Base-by-base conservation (phyloP, 2,797 vertebrate genomes). In the Epinephelus coioides region DNA sequence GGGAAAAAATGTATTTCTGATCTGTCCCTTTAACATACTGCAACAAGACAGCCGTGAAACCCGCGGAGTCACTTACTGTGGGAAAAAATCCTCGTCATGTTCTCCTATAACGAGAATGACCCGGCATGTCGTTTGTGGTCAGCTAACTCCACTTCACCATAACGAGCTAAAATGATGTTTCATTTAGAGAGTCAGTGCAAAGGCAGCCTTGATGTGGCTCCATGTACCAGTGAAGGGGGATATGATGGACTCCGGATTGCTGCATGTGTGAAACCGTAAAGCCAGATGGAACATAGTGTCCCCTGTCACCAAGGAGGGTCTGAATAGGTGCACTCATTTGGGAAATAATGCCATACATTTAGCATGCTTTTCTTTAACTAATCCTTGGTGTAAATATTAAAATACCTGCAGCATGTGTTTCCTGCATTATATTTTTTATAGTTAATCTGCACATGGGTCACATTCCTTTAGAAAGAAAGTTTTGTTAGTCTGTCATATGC, bases 101-200 rank as follows among this genome's bases (percentile, higher is more conserved):
- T 88, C 81, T 71, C 76, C 70, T 73, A 64, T 76, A 68, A 65
- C 3, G 55, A 65, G 49, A 76, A 71, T 74, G 71, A 82, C 79
- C 82, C 30, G 12, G n/a, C 73, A 50, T 86, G 77, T 53, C 40
- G 46, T 81, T 87, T 88, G 88, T 73, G 93, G 91, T 88, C 79
- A 68, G 70, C 79, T 49, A 72, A 63, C 81, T 82, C 62, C 21
- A 34, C 86, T 77, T 85, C 67, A 54, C 71, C 75, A 51, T 85
- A 89, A 90, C 51, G 62, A 88, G 76, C 79, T 73, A 38, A 72
- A 88, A 90, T 79, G 43, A 86, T 86, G 84, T 89, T 91, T 91
- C 75, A 83, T 84, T 90, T 84, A 77, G 47, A 78, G 57, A 86
- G 82, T 70, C 76, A 17, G 64, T 30, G 25, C 44, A 11, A 62